Evolutionary conservation across 2,888 invertebrate species (phyloP).

Genomic region (Diaprepes abbreviatus): DNA sequence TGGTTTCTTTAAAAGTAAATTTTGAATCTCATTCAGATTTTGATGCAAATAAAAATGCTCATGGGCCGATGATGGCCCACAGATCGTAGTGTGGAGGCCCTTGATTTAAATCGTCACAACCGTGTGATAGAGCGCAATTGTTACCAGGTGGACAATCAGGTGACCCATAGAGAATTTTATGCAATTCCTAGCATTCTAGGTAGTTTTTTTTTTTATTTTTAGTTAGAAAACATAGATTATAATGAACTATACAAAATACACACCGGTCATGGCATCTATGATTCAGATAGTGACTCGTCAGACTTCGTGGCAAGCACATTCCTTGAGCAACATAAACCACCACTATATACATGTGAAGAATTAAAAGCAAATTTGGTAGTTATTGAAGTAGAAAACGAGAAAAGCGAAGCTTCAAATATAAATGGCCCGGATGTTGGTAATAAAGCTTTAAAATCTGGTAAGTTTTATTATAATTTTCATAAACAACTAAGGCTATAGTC

Average conservation of each 20-base stretch:
- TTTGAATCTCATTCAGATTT: too few relatives aligned
- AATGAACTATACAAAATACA: conserved; percentile 7
- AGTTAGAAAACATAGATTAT: neutral
- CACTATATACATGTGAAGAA: conserved; percentile 6
- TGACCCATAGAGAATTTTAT: too few relatives aligned
- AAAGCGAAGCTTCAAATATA: neutral
- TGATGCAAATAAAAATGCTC: too few relatives aligned
- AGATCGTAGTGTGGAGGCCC: too few relatives aligned
- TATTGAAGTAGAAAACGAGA: neutral
- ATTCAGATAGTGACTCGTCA: neutral
- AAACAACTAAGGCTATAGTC: too few relatives aligned
- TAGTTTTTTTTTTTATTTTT: neutral
- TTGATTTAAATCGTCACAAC: too few relatives aligned
- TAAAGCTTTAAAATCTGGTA: neutral
- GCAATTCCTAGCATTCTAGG: too few relatives aligned
- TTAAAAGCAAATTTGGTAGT: neutral
- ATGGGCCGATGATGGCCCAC: too few relatives aligned
- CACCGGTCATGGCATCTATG: neutral
- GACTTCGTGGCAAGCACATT: neutral
- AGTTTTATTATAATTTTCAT: too few relatives aligned
- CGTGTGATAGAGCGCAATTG: too few relatives aligned
- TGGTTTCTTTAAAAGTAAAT: too few relatives aligned
- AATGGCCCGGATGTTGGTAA: neutral
- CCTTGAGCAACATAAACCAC: neutral
- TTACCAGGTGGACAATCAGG: too few relatives aligned